phyloP scores from a whole-genome alignment of 1,140 invertebrate species.

The Euborellia annulipes region DNA sequence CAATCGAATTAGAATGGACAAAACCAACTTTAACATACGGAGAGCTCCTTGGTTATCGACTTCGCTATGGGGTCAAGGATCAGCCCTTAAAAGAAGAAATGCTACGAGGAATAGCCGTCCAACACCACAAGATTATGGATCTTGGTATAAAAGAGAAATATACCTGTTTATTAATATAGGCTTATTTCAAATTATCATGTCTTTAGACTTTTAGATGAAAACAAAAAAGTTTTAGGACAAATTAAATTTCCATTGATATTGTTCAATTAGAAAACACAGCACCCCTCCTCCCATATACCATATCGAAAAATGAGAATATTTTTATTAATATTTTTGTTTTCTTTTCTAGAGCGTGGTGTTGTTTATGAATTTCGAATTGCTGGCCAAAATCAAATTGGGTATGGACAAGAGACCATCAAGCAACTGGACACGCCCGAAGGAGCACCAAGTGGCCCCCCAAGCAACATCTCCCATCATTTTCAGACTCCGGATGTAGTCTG shows the following conservation, averaged over 20 bases:
- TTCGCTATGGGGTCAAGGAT: constrained; percentile 35
- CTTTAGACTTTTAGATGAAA: too few relatives aligned
- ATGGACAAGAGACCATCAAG: constrained; percentile 80
- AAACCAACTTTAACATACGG: constrained; percentile 77
- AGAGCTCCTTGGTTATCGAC: constrained; percentile 51
- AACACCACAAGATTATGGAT: constrained; percentile 39
- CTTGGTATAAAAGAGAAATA: constrained; percentile 24
- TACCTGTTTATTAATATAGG: too few relatives aligned
- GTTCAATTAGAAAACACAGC: too few relatives aligned
- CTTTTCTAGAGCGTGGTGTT: constrained; percentile 59
- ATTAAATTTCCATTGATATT: too few relatives aligned
- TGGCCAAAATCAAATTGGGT: constrained; percentile 80
- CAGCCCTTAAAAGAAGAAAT: constrained; percentile 6
- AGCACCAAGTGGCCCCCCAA: constrained; percentile 62
- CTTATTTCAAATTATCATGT: too few relatives aligned
- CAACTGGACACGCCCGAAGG: constrained; percentile 85
- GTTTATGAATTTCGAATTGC: constrained; percentile 90
- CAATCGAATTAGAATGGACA: constrained; percentile 81
- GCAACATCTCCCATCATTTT: constrained; percentile 67
- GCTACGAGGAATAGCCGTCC: constrained; percentile 25
- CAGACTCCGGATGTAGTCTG: constrained; percentile 86
- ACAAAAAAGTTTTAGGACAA: too few relatives aligned
- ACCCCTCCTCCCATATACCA: too few relatives aligned
- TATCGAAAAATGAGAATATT: too few relatives aligned
- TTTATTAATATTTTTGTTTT: neutral